These are phyloP conservation scores for Irena cyanogastra DNA, from an alignment of 2,113 vertebrate genomes.

Conservation along the genomic window DNA sequence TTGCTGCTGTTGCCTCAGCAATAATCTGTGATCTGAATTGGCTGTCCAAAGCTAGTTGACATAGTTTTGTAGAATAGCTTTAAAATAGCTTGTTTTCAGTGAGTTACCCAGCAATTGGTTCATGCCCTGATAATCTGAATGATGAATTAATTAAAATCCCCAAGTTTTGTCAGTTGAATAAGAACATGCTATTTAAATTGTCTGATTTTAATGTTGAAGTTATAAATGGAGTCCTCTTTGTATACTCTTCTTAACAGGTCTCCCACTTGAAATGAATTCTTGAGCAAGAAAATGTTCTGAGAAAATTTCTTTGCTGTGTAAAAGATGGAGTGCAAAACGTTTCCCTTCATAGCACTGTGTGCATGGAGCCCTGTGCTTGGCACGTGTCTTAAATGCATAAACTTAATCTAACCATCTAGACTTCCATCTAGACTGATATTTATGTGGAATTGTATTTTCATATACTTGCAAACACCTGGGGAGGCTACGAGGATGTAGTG, in stretches of 20 bases:
- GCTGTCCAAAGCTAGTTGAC: not conserved
- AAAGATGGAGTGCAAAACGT: not conserved
- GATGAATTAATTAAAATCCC: not conserved
- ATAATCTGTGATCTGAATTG: not conserved
- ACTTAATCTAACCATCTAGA: not conserved
- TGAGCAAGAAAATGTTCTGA: not conserved
- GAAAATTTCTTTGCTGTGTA: not conserved
- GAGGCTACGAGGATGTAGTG: not conserved
- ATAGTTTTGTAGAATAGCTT: not conserved
- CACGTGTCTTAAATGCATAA: not conserved
- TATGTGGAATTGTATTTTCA: not conserved
- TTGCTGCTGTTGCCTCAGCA: not conserved
- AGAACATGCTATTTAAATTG: not conserved
- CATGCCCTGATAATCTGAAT: not conserved
- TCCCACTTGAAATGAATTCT: not conserved
- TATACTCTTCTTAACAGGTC: not conserved
- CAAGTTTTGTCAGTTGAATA: not conserved
- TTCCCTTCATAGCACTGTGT: not conserved
- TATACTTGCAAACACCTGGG: not conserved
- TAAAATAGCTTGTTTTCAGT: not conserved
- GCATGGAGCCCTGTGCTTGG: not conserved
- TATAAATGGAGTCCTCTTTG: not conserved
- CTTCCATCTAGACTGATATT: not conserved
- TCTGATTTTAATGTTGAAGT: not conserved
- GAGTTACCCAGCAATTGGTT: not conserved